Conservation (phyloP, 37 sponge, comb jelly and placozoan genomes). For the Beroe ovata region DNA sequence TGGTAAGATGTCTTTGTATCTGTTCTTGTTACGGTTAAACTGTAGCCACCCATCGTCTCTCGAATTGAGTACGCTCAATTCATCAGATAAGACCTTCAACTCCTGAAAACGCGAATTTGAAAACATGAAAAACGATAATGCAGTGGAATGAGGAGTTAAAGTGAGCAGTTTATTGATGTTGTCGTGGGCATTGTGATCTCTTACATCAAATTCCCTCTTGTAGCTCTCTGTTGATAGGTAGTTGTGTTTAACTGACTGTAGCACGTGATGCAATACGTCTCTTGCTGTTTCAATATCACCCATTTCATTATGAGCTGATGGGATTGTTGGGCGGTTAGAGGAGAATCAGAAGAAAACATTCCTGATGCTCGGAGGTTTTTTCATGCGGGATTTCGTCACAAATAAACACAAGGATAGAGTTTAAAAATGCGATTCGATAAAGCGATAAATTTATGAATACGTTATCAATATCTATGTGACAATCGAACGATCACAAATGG, state of each 20-base stretch:
- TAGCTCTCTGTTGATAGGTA: constrained; percentile 8
- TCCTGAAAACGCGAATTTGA: too few species aligned
- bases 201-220: constrained; percentile 62
- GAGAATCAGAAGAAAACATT: too few species aligned
- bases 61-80: background rate
- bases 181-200: background rate
- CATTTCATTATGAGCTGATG: constrained; percentile 5
- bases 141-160: background rate
- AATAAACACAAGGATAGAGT: too few species aligned
- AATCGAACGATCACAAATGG: too few species aligned
- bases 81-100: background rate
- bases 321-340: background rate
- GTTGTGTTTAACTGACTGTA: background rate
- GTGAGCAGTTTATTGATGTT: too few species aligned
- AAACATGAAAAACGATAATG: too few species aligned
- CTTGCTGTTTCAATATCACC: background rate
- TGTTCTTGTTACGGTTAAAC: constrained; percentile 33
- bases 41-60: constrained; percentile 48
- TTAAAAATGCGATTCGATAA: too few species aligned
- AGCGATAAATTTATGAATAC: too few species aligned
- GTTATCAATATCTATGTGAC: too few species aligned
- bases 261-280: constrained; percentile 10
- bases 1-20: constrained; percentile 64
- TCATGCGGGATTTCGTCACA: too few species aligned
- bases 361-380: too few species aligned